Conservation (phyloP, 2,113 vertebrate species). For the Emydura subglobosa region DNA sequence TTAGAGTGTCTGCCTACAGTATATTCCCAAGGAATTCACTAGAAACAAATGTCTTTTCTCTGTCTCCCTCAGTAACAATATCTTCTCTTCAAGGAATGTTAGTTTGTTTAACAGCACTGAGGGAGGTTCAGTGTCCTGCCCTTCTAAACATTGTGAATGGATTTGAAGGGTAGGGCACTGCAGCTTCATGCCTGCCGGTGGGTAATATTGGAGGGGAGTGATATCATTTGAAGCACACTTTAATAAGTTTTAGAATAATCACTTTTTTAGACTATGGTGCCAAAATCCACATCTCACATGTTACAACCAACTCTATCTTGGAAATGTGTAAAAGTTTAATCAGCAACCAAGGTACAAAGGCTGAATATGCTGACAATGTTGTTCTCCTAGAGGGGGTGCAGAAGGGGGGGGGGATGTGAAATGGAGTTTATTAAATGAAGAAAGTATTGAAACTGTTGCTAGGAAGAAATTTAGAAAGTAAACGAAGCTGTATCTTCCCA, state of each 20-base stretch:
- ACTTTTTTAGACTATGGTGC: not conserved
- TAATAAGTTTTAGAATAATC: not conserved
- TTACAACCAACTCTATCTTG: conserved; percentile 58
- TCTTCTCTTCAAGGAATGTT: not conserved
- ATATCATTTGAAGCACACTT: conserved; percentile 32
- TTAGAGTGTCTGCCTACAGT: not conserved
- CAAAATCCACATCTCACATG: conserved; percentile 25
- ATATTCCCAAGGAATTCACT: conserved; percentile 16
- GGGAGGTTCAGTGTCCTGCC: not conserved
- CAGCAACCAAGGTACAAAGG: conserved; percentile 49
- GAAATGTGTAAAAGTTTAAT: conserved; percentile 39
- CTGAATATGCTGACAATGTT: not conserved
- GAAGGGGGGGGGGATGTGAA: not conserved
- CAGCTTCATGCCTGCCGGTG: conserved; percentile 12
- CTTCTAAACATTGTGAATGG: not conserved
- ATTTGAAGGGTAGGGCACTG: conserved; percentile 19
- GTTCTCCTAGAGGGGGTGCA: not conserved
- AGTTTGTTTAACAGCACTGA: not conserved
- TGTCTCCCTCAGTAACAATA: not conserved
- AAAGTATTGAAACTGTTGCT: conserved; percentile 27
- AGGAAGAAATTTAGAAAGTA: not conserved
- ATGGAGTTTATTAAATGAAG: not conserved
- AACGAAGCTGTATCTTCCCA: not conserved
- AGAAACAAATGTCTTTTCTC: not conserved
- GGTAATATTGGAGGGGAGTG: not conserved